phyloP scores from a whole-genome alignment of 2,113 vertebrate genomes.

The Motacilla tschutschensis region DNA sequence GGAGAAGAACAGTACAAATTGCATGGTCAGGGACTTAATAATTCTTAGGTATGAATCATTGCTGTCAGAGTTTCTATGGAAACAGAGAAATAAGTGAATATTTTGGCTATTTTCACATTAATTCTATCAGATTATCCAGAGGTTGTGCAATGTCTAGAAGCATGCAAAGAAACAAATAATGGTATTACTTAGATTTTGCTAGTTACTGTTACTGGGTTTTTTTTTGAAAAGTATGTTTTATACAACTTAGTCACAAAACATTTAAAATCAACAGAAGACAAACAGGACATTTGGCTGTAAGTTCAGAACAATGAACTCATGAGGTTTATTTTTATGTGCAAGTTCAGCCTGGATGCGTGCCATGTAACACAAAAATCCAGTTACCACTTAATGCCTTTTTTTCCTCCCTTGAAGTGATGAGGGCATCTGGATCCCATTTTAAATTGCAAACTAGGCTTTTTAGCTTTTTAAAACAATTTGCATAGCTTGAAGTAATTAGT shows the following conservation, averaged over 20 bases:
- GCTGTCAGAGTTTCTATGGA: conserved; percentile 54
- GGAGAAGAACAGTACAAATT: not conserved
- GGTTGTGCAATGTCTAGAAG: conserved; percentile 33
- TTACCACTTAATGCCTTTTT: conserved; percentile 39
- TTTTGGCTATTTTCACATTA: conserved; percentile 37
- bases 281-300: conserved; percentile 53
- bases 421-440: conserved; percentile 45
- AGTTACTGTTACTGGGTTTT: conserved; percentile 36
- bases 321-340: conserved; percentile 64
- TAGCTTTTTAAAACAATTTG: conserved; percentile 50
- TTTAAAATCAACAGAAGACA: conserved; percentile 49
- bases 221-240: conserved; percentile 39
- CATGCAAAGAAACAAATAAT: conserved; percentile 4
- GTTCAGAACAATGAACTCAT: conserved; percentile 66
- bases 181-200: conserved; percentile 3
- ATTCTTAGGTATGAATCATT: conserved; percentile 31
- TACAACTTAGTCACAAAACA: conserved; percentile 54
- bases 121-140: conserved; percentile 14
- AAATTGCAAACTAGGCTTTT: conserved; percentile 50
- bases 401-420: conserved; percentile 25
- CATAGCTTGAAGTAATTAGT: conserved; percentile 61
- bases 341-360: conserved; percentile 30
- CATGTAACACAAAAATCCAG: conserved; percentile 50
- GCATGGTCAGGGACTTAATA: conserved; percentile 9
- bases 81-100: conserved; percentile 47